These are phyloP conservation scores for Cheilosia impressa DNA, from an alignment of 2,888 invertebrate genomes.

Conservation along the genomic window DNA sequence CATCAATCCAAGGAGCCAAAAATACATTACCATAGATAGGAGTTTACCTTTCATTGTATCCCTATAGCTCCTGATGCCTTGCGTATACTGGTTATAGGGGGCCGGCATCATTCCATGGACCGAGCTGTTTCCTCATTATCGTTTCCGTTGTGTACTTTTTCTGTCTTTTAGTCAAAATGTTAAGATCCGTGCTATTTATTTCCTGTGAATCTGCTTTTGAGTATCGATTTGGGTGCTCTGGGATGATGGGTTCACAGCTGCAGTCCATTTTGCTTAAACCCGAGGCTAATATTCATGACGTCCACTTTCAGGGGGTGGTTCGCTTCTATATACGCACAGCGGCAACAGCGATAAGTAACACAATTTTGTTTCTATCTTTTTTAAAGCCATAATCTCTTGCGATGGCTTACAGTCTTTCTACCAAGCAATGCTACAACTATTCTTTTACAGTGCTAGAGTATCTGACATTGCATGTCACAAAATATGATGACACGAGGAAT, in stretches of 20 bases:
- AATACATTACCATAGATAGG: constrained; percentile 33
- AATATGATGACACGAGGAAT: no score
- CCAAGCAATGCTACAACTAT: background rate
- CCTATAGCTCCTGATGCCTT: background rate
- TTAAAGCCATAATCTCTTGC: background rate
- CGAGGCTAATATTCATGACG: constrained; percentile 26
- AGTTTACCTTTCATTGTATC: constrained; percentile 34
- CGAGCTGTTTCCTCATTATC: constrained; percentile 19
- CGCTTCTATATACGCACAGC: background rate
- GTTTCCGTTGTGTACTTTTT: constrained; percentile 30
- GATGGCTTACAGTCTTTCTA: constrained; percentile 8
- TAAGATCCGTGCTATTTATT: constrained; percentile 33
- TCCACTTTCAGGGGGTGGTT: constrained; percentile 2
- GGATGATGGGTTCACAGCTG: constrained; percentile 5
- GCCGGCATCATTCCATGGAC: background rate
- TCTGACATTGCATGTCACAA: no score
- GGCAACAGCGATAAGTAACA: constrained; percentile 16
- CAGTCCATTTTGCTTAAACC: constrained; percentile 24
- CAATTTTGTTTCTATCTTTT: constrained; percentile 13
- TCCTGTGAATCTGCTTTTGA: constrained; percentile 2
- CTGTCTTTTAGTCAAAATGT: constrained; percentile 35
- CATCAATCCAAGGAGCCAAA: constrained; percentile 34
- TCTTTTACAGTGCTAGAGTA: no score
- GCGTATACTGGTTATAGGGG: no score
- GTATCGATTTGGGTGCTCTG: constrained; percentile 35